Percentiles rank a stretch among this genome's conserved stretches.
These are phyloP conservation scores for Otus sunia DNA, from an alignment of 2,113 vertebrate genomes.

Conservation along the genomic window DNA sequence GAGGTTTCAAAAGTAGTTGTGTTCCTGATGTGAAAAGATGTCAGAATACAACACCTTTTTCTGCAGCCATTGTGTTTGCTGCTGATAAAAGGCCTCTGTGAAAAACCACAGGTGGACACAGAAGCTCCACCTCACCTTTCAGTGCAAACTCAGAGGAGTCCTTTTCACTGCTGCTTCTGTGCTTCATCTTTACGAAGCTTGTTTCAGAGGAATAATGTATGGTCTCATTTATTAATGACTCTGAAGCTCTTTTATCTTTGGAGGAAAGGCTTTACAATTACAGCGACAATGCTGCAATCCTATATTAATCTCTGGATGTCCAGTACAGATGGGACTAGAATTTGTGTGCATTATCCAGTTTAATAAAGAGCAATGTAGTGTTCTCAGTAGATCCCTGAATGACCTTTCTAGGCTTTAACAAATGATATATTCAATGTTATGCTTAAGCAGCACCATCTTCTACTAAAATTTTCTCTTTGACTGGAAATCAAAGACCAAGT, in stretches of 20 bases:
- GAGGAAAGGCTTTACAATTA: slow-evolving; percentile 1
- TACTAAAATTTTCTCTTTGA: neutral
- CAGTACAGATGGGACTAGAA: neutral
- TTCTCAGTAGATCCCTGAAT: neutral
- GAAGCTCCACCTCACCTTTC: neutral
- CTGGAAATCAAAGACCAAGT: neutral
- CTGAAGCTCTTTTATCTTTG: neutral
- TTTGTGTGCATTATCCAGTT: neutral
- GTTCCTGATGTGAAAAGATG: neutral
- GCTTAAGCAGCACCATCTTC: neutral
- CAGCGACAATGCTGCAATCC: neutral
- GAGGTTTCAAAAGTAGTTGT: neutral
- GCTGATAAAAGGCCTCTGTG: neutral
- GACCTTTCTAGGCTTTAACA: neutral
- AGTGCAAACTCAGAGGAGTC: neutral
- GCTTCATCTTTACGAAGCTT: neutral
- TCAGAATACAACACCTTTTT: neutral
- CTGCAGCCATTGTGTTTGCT: neutral
- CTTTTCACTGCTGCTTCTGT: neutral
- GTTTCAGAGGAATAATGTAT: neutral
- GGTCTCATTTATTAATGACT: neutral
- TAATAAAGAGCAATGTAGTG: neutral
- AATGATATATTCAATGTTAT: neutral
- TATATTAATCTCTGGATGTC: neutral
- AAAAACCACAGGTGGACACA: neutral